These are phyloP conservation scores for Ctenopoma multispine DNA, from an alignment of 2,797 vertebrate species.

Conservation along the genomic window DNA sequence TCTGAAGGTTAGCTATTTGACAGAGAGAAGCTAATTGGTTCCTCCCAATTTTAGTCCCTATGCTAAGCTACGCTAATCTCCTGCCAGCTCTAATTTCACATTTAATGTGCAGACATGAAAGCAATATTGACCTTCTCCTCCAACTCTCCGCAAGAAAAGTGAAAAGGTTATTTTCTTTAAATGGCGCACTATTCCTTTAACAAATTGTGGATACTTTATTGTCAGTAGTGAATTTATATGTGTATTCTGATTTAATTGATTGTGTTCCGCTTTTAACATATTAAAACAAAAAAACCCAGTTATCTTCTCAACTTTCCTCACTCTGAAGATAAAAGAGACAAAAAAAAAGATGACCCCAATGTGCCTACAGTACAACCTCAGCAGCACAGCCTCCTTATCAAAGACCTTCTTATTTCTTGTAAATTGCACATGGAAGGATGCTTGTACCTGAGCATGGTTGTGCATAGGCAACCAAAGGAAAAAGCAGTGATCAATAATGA, in stretches of 20 bases:
- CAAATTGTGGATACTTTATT: background rate
- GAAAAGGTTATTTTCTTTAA: background rate
- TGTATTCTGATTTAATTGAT: background rate
- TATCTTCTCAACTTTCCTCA: constrained; percentile 33
- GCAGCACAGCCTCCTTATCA: constrained; percentile 47
- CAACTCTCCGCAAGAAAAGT: no score
- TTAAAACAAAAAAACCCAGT: background rate
- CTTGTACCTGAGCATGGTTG: constrained; percentile 35
- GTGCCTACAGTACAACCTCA: constrained; percentile 45
- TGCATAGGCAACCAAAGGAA: constrained; percentile 61
- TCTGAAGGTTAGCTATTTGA: background rate
- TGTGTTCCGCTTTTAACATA: background rate
- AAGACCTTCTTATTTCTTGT: constrained; percentile 46
- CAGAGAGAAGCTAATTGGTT: background rate
- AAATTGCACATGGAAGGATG: constrained; percentile 47
- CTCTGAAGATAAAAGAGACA: constrained; percentile 39
- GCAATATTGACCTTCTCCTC: no score
- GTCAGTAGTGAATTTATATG: background rate
- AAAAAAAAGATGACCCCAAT: constrained; percentile 45
- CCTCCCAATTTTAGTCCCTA: background rate
- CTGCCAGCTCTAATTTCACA: background rate
- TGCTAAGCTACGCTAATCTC: background rate
- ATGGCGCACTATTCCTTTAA: background rate
- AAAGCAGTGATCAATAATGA: constrained; percentile 72
- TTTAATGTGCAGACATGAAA: background rate